Evolutionary conservation across 2,888 invertebrate genomes (phyloP).

Genomic region (Troilus luridus): DNA sequence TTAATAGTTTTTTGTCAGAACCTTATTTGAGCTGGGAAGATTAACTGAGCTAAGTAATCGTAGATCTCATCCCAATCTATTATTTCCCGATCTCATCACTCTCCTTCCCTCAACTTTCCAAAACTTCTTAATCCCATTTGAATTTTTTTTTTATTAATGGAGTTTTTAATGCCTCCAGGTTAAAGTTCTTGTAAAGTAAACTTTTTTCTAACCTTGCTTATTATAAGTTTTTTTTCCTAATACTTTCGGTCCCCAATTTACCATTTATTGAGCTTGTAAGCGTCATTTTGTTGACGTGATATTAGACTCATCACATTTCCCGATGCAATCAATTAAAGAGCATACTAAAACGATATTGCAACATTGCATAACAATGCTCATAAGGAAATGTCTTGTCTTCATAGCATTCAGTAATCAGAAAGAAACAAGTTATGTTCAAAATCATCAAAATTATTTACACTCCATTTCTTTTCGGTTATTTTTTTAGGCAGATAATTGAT

Average conservation of each 20-base stretch:
- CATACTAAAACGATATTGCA: too few species aligned
- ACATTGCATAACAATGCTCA: too few species aligned
- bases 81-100: not conserved
- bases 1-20: not conserved
- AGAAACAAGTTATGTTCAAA: too few species aligned
- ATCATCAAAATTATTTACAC: too few species aligned
- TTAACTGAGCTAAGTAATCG: not conserved
- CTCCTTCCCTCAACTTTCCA: not conserved
- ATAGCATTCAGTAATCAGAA: too few species aligned
- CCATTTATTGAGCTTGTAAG: not conserved
- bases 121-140: not conserved
- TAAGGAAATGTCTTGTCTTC: too few species aligned
- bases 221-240: not conserved
- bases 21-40: not conserved
- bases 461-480: too few species aligned
- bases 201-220: not conserved
- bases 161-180: not conserved
- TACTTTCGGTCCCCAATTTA: not conserved
- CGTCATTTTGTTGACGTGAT: too few species aligned
- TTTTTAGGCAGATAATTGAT: too few species aligned
- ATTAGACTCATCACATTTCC: too few species aligned
- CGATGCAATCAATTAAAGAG: too few species aligned
- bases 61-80: not conserved
- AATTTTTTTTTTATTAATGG: not conserved
- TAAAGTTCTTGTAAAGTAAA: not conserved